Conservation (phyloP, 1,140 invertebrate species). For the Temnothorax longispinosus region DNA sequence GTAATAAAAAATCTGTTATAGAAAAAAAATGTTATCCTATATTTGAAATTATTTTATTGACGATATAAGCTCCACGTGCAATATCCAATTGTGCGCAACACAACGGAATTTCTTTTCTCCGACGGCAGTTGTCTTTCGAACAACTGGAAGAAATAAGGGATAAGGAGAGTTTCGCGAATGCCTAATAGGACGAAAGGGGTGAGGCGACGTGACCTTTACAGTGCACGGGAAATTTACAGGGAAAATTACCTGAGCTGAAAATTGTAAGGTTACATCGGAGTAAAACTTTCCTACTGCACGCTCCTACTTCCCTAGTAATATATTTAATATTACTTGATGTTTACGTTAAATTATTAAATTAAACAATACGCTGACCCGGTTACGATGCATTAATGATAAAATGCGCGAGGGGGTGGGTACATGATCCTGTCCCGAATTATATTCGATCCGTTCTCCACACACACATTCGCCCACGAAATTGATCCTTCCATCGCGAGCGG, state of each 20-base stretch:
- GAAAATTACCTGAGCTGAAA: slow-evolving; percentile 67
- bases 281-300: slow-evolving; percentile 63
- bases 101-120: slow-evolving; percentile 14
- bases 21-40: not conserved
- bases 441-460: slow-evolving; percentile 29
- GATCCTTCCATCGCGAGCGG: not conserved
- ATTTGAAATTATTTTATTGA: not conserved
- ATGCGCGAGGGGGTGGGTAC: not conserved
- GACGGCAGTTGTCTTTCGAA: not conserved
- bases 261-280: slow-evolving; percentile 73
- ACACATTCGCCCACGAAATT: not conserved
- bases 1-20: not conserved
- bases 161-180: slow-evolving; percentile 9
- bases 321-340: slow-evolving; percentile 75
- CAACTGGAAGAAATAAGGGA: not conserved
- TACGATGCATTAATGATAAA: slow-evolving; percentile 49
- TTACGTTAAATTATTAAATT: slow-evolving; percentile 76
- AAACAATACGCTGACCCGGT: slow-evolving; percentile 67
- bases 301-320: slow-evolving; percentile 71
- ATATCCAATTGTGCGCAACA: not conserved
- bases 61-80: not conserved
- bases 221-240: slow-evolving; percentile 58
- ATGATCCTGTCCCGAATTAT: slow-evolving; percentile 18
- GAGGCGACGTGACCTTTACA: slow-evolving; percentile 9
- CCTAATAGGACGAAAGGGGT: not conserved